Evolutionary conservation across 2,888 invertebrate genomes (phyloP), one percentile per base, ranked within the genome.

Genomic region (Melanargia galathea): DNA sequence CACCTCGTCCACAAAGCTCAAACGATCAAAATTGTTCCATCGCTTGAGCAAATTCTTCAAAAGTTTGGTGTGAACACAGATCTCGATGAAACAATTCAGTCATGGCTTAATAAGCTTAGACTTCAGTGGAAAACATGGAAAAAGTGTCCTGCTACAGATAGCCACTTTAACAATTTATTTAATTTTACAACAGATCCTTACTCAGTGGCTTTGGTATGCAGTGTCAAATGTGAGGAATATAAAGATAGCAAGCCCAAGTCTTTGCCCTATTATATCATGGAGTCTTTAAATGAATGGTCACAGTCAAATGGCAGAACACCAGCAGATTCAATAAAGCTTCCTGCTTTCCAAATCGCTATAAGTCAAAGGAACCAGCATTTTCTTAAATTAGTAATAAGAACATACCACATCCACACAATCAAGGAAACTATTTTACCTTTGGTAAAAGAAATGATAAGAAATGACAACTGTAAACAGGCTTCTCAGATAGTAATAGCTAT

Each of bases 301-400:
- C 73, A 78, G 26, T 69, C 78, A 63, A 75, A 69, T 78, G 77
- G 79, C 75, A 82, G 75, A 69, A 77, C 77, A 52, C 90, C 92
- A 71, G 88, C 83, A 70, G 87, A 90, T 69, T 83, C 82, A 77
- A 86, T 95, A 33, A 96, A 96, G 84, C 82, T 94, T 75, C 94
- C 94, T 68, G 95, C 95, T 59, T 96, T 96, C 84, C 93, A 93
- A 77, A 92, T 96, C 73, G 93, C 95, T 13, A 92, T 92, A 69
- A 93, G 92, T 68, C 95, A 96, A 74, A 94, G 94, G 68, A 93
- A 94, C 75, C 87, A 92, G 65, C 82, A 92, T 33, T 92, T 96
- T 56, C 92, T 94, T 57, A 93, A 92, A 76, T 81, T 95, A 48
- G 91, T 95, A 71, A 92, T 94, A 13, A 91, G 93, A 70, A 89